Evolutionary conservation across 1,140 invertebrate genomes (phyloP).

Genomic region (Meloidogyne chitwoodi): DNA sequence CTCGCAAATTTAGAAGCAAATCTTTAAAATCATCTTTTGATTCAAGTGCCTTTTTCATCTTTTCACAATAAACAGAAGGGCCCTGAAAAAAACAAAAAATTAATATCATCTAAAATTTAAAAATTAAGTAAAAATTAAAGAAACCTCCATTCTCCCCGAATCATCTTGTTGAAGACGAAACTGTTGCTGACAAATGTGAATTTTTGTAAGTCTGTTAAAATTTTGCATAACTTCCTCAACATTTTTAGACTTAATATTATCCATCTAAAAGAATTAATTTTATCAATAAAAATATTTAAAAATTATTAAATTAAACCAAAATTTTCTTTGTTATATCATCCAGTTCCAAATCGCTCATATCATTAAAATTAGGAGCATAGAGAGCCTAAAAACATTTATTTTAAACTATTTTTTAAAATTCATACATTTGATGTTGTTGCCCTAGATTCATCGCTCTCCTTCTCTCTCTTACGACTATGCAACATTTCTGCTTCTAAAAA

Average conservation of each 20-base stretch:
- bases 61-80: slow-evolving; percentile 15
- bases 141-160: slow-evolving; percentile 19
- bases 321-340: slow-evolving; percentile 2
- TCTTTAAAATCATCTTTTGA: slow-evolving; percentile 23
- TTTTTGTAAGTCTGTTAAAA: slow-evolving; percentile 21
- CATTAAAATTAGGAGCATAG: neutral
- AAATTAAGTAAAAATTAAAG: no score
- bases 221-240: slow-evolving; percentile 14
- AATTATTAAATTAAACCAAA: neutral
- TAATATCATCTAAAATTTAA: neutral
- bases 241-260: slow-evolving; percentile 22
- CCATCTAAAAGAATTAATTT: slow-evolving; percentile 8
- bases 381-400: neutral
- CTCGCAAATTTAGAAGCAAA: slow-evolving; percentile 23
- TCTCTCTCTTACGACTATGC: neutral
- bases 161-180: slow-evolving; percentile 9
- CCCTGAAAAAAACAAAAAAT: neutral
- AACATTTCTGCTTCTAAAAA: neutral
- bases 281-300: neutral
- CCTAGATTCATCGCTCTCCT: neutral
- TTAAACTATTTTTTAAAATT: no score
- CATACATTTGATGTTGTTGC: neutral
- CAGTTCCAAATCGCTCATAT: neutral
- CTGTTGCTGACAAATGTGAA: slow-evolving; percentile 27
- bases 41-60: slow-evolving; percentile 23